Evolutionary conservation across 2,113 vertebrate species (phyloP).

Genomic region (Leucopternis melanops): DNA sequence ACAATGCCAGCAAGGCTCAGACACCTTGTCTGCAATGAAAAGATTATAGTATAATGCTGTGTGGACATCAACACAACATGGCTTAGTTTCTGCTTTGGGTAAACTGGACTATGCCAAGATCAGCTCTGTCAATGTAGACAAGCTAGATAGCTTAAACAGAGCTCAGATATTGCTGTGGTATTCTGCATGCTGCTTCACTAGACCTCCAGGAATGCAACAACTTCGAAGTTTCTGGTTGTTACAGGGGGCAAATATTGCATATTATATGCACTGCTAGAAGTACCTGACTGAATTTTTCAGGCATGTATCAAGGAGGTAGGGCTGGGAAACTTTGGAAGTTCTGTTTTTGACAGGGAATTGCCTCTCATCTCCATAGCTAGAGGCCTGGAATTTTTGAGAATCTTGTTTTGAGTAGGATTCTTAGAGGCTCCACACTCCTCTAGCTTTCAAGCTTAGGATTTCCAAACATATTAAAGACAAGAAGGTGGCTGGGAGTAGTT

Average conservation of each 20-base stretch:
- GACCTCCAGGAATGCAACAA: neutral
- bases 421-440: neutral
- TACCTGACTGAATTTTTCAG: neutral
- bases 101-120: neutral
- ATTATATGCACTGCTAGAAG: neutral
- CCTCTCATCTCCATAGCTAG: neutral
- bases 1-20: too few species aligned
- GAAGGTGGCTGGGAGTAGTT: neutral
- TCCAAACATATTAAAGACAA: neutral
- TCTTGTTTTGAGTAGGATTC: neutral
- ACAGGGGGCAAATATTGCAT: neutral
- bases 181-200: neutral
- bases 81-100: neutral
- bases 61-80: too few species aligned
- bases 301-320: neutral
- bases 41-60: too few species aligned
- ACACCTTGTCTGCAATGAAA: too few species aligned
- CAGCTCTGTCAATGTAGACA: neutral
- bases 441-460: neutral
- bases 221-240: neutral
- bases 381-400: neutral
- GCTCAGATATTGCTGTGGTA: neutral
- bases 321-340: neutral
- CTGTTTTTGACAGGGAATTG: neutral
- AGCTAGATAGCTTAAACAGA: neutral